phyloP scores from a whole-genome alignment of 2,797 vertebrate species.

The Diplodus puntazzo region DNA sequence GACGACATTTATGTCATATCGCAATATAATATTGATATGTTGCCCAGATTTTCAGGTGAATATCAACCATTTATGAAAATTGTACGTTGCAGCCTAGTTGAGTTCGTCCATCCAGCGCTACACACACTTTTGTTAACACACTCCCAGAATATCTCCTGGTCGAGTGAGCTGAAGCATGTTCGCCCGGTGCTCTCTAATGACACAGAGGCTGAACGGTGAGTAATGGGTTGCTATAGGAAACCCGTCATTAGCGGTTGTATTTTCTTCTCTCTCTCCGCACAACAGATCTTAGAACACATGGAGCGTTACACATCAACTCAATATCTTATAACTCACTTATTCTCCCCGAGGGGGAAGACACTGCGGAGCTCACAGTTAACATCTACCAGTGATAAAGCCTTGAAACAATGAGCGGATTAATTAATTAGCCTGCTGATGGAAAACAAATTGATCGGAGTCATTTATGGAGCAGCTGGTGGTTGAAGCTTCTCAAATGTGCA shows the following conservation, averaged over 20 bases:
- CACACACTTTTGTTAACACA: conserved; percentile 6
- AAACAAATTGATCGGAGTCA: background rate
- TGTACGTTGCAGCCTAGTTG: background rate
- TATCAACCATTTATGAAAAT: background rate
- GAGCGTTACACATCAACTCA: conserved; percentile 10
- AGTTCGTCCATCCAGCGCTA: background rate
- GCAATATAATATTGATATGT: too few relatives aligned
- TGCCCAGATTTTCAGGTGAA: background rate
- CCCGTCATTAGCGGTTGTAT: conserved; percentile 74
- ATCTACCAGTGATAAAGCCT: background rate
- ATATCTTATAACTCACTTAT: conserved; percentile 14
- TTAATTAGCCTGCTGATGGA: conserved; percentile 1
- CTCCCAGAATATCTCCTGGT: conserved; percentile 13
- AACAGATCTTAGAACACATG: conserved; percentile 35
- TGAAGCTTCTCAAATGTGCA: background rate
- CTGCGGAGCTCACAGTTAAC: background rate
- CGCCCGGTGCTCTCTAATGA: conserved; percentile 32
- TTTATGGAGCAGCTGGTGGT: conserved; percentile 1
- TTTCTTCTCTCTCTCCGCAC: conserved; percentile 60
- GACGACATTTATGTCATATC: too few relatives aligned
- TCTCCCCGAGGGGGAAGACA: background rate
- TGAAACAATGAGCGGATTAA: background rate
- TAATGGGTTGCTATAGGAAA: conserved; percentile 70
- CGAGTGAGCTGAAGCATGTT: conserved; percentile 41
- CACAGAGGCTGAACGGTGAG: conserved; percentile 51